Conservation (phyloP, 2,888 invertebrate genomes). For the Lasiommata megera region DNA sequence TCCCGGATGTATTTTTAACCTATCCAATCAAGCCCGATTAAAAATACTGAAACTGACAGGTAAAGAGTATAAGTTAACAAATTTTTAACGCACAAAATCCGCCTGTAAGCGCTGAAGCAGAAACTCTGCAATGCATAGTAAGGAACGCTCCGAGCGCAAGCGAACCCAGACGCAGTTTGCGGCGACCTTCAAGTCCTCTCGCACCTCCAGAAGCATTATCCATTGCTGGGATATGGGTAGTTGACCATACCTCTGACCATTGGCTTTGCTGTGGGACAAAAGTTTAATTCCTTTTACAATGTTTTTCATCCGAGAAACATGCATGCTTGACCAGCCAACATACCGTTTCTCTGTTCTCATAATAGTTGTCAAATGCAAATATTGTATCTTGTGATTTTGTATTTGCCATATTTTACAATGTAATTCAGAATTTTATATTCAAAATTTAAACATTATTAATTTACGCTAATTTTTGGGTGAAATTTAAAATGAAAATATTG, state of each 20-base stretch:
- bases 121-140: constrained; percentile 63
- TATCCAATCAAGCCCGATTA: too few relatives aligned
- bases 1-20: too few relatives aligned
- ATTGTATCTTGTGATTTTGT: constrained; percentile 59
- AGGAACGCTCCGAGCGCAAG: constrained; percentile 56
- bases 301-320: not conserved
- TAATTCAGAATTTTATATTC: not conserved
- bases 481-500: not conserved
- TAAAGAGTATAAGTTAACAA: not conserved
- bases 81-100: constrained; percentile 53
- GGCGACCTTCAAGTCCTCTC: constrained; percentile 44
- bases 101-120: constrained; percentile 57
- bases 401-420: constrained; percentile 7
- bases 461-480: too few relatives aligned
- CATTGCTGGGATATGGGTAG: constrained; percentile 58
- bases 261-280: constrained; percentile 44
- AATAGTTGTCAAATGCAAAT: constrained; percentile 56
- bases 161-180: constrained; percentile 53
- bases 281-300: not conserved
- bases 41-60: too few relatives aligned
- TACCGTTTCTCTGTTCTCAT: constrained; percentile 59
- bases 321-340: constrained; percentile 30
- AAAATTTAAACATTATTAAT: not conserved
- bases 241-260: constrained; percentile 68
- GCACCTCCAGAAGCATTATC: constrained; percentile 51